Conservation (phyloP, 2,113 vertebrate species). For the Chionis minor region DNA sequence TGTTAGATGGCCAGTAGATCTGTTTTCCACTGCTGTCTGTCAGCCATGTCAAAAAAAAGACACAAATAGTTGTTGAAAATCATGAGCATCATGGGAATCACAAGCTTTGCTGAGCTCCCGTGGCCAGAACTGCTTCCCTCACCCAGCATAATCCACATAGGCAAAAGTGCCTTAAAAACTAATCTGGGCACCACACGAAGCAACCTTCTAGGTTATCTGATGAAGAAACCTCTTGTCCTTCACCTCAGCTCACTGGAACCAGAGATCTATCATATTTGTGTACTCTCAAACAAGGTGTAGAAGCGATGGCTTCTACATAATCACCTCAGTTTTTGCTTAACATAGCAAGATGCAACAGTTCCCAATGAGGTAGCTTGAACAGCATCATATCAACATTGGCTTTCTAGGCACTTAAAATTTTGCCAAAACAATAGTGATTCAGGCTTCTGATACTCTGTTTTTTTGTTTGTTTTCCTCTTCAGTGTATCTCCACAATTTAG, state of each 20-base stretch:
- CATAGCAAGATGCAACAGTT: not conserved
- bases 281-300: not conserved
- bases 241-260: not conserved
- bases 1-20: not conserved
- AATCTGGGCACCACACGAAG: not conserved
- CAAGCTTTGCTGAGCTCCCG: fast-evolving
- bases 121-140: not conserved
- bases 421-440: not conserved
- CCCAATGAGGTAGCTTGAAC: not conserved
- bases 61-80: not conserved
- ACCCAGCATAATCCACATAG: too few species aligned
- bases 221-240: not conserved
- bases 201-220: not conserved
- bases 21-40: not conserved
- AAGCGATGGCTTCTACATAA: not conserved
- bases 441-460: not conserved
- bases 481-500: not conserved
- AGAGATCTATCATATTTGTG: not conserved
- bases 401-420: not conserved
- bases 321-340: not conserved
- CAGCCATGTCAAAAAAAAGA: not conserved
- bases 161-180: not conserved
- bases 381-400: not conserved
- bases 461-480: not conserved
- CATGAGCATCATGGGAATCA: fast-evolving